phyloP scores from a whole-genome alignment of 2,888 invertebrate genomes.

The Polyommatus icarus region DNA sequence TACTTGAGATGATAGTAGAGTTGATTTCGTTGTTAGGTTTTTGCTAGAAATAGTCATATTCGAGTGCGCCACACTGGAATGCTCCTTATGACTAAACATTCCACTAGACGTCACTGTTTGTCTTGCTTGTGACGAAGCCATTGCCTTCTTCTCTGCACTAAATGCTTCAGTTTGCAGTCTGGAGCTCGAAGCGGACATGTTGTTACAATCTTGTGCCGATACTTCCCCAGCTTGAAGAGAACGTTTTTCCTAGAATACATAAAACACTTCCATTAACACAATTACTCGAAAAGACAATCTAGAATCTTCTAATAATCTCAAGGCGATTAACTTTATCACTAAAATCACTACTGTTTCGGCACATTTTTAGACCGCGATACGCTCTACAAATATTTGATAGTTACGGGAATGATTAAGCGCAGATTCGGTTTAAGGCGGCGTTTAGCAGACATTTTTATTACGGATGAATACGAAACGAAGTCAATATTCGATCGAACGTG shows the following conservation, averaged over 20 bases:
- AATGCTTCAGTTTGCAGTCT: slow-evolving; percentile 92
- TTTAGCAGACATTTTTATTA: slow-evolving; percentile 61
- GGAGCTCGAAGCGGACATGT: slow-evolving; percentile 90
- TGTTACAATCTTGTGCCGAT: slow-evolving; percentile 91
- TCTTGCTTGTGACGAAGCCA: slow-evolving; percentile 87
- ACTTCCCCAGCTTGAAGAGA: slow-evolving; percentile 91
- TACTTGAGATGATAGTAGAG: slow-evolving; percentile 80
- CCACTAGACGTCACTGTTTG: slow-evolving; percentile 90
- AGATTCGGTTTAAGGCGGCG: slow-evolving; percentile 72
- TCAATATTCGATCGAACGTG: slow-evolving; percentile 56
- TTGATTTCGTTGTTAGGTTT: slow-evolving; percentile 84
- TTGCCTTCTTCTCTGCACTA: slow-evolving; percentile 89
- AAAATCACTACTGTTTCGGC: slow-evolving; percentile 50
- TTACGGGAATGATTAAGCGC: slow-evolving; percentile 71
- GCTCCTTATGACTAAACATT: slow-evolving; percentile 87
- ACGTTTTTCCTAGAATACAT: slow-evolving; percentile 86
- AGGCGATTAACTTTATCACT: slow-evolving; percentile 57
- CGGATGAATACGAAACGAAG: slow-evolving; percentile 43
- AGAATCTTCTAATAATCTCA: slow-evolving; percentile 44
- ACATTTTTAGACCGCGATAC: slow-evolving; percentile 58
- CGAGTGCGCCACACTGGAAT: slow-evolving; percentile 87
- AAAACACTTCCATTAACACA: slow-evolving; percentile 36
- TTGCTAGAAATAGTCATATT: slow-evolving; percentile 89
- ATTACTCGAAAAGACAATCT: slow-evolving; percentile 33
- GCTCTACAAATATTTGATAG: slow-evolving; percentile 67